Base-by-base conservation (phyloP, 2,797 vertebrate genomes). In the Oreochromis grahami region DNA sequence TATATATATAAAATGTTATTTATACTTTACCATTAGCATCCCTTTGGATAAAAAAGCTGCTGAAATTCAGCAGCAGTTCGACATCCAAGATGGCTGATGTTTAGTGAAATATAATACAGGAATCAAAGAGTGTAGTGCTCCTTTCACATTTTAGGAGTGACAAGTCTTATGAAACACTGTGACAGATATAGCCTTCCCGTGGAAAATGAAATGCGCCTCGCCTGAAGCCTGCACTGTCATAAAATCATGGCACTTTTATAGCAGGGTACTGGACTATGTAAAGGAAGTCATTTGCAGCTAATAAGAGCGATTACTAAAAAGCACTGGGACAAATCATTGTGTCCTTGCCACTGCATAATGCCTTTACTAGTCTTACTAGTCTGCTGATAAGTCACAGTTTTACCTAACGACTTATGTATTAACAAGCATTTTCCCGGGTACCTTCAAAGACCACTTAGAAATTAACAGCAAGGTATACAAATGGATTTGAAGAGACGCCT, bases 181-280 rank as follows among this genome's bases (percentile, higher is more conserved):
- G 87, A 94, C 91, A 93, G 84, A 92, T 81, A 90, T 82, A 86
- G 87, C 89, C 90, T 93, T 88, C 85, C 53, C 29, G 10, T 19
- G 84, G 86, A 92, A 92, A 94, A 94, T 93, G 90, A 93, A 95
- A 93, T 84, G 87, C 81, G 89, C 89, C 90, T 88, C 32, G 55
- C 86, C 93, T 87, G 89, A 90, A 83, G 90, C 91, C 87, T 56
- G 19, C 32, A 87, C 87, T 55, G 86, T 91, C 91, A 89, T 91
- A 92, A 91, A 95, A 91, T 90, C 88, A 86, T 88, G 86, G 82
- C 88, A 89, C 89, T 94, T 93, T 95, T 94, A 93, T 88, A 84
- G 90, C 78, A 78, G 88, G 78, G 78, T 88, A 91, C 84, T 86
- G 86, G 88, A 89, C 87, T 84, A 90, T 89, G 91, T 94, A 89